Evolutionary conservation across 1,140 invertebrate genomes (phyloP), one percentile per base, ranked within the genome.

Genomic region (Apocrypta bakeri): DNA sequence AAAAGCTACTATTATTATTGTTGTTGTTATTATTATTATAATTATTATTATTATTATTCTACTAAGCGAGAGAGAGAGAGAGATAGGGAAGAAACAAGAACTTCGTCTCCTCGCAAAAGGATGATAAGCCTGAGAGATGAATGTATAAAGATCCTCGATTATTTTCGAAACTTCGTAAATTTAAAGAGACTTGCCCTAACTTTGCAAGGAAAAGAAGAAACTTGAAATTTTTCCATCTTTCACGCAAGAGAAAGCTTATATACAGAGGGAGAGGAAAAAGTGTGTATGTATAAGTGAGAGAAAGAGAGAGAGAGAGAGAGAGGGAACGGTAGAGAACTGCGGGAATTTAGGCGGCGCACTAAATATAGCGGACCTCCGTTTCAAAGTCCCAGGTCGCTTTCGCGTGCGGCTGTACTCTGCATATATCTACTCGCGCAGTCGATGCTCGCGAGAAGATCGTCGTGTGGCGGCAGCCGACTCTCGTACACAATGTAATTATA

Each of bases 321-420:
- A 63, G 74, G 84, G 74, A 84, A 48, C 40, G 84, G 80, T 24
- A 66, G 48, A 29, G 31, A 61, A 71, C 64, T 82, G 85, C 77
- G 82, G 85, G 84, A 87, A 88, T 88, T 87, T 86, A 87, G 87
- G 85, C 84, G 85, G 85, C 84, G 85, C 85, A 88, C 87, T 88
- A 88, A 88, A 88, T 88, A 88, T 88, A 88, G 86, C 86, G 85
- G 87, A 86, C 85, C 87, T 87, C 85, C 84, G 85, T 84, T 87
- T 85, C 81, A 81, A 84, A 86, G 85, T 87, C 86, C 87, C 86
- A 87, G 86, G 81, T 87, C 84, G 83, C 84, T 61, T 84, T 63
- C 48, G 68, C 64, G 48, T 25, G 40, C 40, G 33, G 9, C 33
- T 37, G 33, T 37, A 37, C 33, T 37, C 33, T 37, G 9, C 9